Conservation (phyloP, 1,140 invertebrate species). For the silkworm (Bombyx mori) region ASM3026992v2 NC_085129.1:2828001-2828500, state of each 20-base stretch:
- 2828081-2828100: conserved; percentile 34
- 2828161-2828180: conserved; percentile 49
- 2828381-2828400: conserved; percentile 43
- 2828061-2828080: conserved; percentile 40
- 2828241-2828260: conserved; percentile 47
- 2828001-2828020: conserved; percentile 31
- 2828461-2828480: conserved; percentile 59
- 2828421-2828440: conserved; percentile 45
- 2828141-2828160: conserved; percentile 43
- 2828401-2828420: conserved; percentile 46
- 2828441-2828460: conserved; percentile 57
- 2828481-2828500: conserved; percentile 45
- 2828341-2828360: conserved; percentile 34
- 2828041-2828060: conserved; percentile 30
- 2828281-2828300: conserved; percentile 56
- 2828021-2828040: conserved; percentile 44
- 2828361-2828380: conserved; percentile 52
- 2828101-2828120: conserved; percentile 39
- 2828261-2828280: conserved; percentile 58
- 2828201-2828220: conserved; percentile 30
- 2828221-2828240: conserved; percentile 38
- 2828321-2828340: conserved; percentile 38
- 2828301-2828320: conserved; percentile 41
- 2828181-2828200: conserved; percentile 35
- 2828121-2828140: conserved; percentile 37